A percentile compares a stretch with the other conserved stretches of the same genome.
Conservation (phyloP, 1,140 invertebrate species). For the Drosophila parabipectinata region DNA sequence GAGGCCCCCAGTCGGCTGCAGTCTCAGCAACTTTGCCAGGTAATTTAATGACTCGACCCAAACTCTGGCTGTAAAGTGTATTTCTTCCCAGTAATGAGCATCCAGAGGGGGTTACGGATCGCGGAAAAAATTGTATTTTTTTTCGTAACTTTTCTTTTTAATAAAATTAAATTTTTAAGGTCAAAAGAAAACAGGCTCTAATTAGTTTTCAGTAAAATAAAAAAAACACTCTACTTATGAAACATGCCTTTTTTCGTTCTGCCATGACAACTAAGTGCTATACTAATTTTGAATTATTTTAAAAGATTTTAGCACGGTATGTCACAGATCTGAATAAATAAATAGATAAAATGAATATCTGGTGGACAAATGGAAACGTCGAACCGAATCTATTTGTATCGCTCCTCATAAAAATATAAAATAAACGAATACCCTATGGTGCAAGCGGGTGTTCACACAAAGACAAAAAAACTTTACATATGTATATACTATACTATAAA, state of each 20-base stretch:
- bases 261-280: too few species aligned
- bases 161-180: neutral
- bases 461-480: neutral
- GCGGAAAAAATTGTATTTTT: neutral
- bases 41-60: conserved; percentile 72
- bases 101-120: neutral
- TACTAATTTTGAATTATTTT: neutral
- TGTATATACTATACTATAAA: too few species aligned
- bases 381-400: too few species aligned
- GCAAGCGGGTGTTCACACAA: neutral
- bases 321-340: neutral
- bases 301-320: neutral
- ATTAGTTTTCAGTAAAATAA: too few species aligned
- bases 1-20: neutral
- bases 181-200: neutral
- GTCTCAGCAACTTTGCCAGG: conserved; percentile 32
- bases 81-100: neutral
- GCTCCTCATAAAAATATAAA: neutral
- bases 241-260: too few species aligned
- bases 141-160: neutral
- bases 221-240: too few species aligned
- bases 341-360: neutral
- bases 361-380: too few species aligned
- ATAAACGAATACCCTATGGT: neutral
- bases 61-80: neutral